Percentiles rank a stretch among this genome's conserved stretches.
Evolutionary conservation across 1,140 invertebrate genomes (phyloP).

Genomic region (Apocrypta bakeri): DNA sequence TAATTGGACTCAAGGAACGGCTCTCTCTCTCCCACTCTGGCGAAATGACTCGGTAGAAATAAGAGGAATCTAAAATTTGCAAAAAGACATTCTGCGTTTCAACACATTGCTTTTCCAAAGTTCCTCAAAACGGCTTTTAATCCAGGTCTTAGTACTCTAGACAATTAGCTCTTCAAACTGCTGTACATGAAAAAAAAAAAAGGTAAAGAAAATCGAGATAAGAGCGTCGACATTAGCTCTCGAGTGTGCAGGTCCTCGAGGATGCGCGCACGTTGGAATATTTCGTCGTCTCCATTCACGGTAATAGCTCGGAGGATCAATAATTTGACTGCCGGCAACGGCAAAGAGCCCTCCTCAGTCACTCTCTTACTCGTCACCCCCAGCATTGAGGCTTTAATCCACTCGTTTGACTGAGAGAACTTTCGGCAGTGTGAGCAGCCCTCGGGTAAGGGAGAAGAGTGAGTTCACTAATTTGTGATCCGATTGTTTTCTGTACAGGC

Average conservation of each 20-base stretch:
- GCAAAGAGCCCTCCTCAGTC: conserved; percentile 11
- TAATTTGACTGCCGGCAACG: conserved; percentile 55
- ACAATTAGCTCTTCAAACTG: neutral
- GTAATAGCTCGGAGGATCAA: conserved; percentile 53
- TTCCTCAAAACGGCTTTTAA: too few relatives aligned
- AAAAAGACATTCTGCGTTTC: neutral
- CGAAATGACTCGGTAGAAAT: neutral
- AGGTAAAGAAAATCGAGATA: neutral
- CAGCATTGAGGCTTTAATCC: neutral
- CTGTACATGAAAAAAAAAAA: neutral
- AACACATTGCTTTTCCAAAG: too few relatives aligned
- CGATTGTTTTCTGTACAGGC: conserved; percentile 59
- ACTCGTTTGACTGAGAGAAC: conserved; percentile 19
- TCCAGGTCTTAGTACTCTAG: too few relatives aligned
- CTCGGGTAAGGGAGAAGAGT: neutral
- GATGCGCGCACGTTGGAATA: neutral
- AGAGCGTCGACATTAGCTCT: neutral
- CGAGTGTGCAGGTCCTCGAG: neutral
- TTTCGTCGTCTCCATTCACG: neutral
- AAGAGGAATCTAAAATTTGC: neutral
- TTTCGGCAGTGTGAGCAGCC: conserved; percentile 10
- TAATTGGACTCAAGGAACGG: neutral
- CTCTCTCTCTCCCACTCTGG: neutral
- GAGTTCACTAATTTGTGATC: conserved; percentile 61
- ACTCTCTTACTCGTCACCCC: conserved; percentile 4